Evolutionary conservation across 2,888 invertebrate species (phyloP), one percentile per base, ranked within the genome.

Genomic region (Trachelus stipa): DNA sequence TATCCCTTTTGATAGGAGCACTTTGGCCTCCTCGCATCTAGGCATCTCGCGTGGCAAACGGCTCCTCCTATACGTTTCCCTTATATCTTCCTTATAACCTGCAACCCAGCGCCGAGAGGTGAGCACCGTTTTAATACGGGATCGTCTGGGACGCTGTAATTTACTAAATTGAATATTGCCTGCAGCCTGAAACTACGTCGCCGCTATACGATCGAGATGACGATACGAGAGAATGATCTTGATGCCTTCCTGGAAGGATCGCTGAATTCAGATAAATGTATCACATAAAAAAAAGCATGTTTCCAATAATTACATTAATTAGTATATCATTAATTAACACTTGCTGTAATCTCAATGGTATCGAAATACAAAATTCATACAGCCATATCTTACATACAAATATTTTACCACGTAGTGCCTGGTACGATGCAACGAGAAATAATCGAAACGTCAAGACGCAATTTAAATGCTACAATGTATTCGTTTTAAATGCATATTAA

Each of bases 91-190:
- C 76, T 79, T 79, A 73, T 75, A 77, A 69, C 69, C 33, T 71
- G 73, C 81, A 81, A 83, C 81, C 81, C 81, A 75, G 79, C 75
- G 76, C 69, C 71, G 75, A 74, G 79, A 81, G 79, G 74, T 77
- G 80, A 81, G 83, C 83, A 79, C 81, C 83, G 82, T 85, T 86
- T 85, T 85, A 85, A 86, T 85, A 81, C 81, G 79, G 77, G 81
- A 82, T 83, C 82, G 81, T 81, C 82, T 80, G 80, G 81, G 79
- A 84, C 82, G 83, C 81, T 83, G 83, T 85, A 85, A 87, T 86
- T 87, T 87, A 83, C 80, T 80, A 84, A 87, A 86, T 87, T 86
- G 86, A 86, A 87, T 87, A 87, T 85, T 81, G 83, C 87, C 56
- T 83, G 83, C 80, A 73, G 83, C 84, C 82, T 81, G 80, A 81